Evolutionary conservation across 2,113 vertebrate genomes (phyloP).

Genomic region (Ploceus nigricollis): DNA sequence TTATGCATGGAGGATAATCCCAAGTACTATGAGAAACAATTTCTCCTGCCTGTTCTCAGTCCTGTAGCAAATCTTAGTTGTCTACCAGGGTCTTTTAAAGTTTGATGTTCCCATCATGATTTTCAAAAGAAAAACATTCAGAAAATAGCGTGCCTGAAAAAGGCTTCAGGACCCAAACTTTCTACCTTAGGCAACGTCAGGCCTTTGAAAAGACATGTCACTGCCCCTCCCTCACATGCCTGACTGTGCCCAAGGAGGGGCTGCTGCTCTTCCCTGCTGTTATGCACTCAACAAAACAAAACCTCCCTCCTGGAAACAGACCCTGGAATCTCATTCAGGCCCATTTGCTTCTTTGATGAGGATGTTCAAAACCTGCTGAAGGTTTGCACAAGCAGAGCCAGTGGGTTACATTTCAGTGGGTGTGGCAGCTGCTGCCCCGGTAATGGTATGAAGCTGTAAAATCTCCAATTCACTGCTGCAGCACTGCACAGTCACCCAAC

Average conservation of each 20-base stretch:
- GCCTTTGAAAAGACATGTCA: background rate
- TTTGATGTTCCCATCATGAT: background rate
- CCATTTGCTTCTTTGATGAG: slow-evolving; percentile 7
- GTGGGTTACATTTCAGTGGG: background rate
- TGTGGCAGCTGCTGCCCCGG: slow-evolving; percentile 2
- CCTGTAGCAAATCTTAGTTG: background rate
- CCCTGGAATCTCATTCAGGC: slow-evolving; percentile 41
- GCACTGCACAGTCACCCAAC: background rate
- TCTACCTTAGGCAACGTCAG: background rate
- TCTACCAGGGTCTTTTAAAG: background rate
- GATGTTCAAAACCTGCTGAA: slow-evolving; percentile 32
- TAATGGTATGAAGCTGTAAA: background rate
- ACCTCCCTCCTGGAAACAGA: slow-evolving; percentile 44
- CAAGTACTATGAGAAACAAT: background rate
- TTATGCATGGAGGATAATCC: slow-evolving; percentile 56
- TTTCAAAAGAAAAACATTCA: background rate
- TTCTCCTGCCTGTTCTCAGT: background rate
- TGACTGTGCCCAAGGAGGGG: slow-evolving; percentile 6
- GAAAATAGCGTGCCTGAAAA: background rate
- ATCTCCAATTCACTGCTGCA: background rate
- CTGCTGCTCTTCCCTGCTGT: slow-evolving; percentile 10
- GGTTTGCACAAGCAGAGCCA: background rate
- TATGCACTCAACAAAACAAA: slow-evolving; percentile 8
- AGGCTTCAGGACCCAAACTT: background rate
- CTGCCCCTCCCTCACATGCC: background rate